Conservation (phyloP, 2,113 vertebrate species). For the Rhadina sibilatrix region DNA sequence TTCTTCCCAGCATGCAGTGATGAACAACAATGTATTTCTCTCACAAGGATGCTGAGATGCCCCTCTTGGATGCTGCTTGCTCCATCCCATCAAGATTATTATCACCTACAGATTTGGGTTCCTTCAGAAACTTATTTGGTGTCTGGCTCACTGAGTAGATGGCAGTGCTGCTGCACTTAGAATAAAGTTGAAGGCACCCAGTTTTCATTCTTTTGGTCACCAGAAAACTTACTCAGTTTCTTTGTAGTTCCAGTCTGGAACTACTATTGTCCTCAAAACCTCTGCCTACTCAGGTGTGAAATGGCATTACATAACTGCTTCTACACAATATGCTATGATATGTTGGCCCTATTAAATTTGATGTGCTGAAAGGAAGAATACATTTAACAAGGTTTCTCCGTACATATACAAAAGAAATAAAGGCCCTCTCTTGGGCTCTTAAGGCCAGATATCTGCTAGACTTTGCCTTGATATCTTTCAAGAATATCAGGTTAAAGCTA, state of each 20-base stretch:
- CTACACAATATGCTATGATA: neutral
- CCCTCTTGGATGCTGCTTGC: neutral
- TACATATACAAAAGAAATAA: neutral
- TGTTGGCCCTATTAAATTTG: neutral
- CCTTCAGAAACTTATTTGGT: neutral
- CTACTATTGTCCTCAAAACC: neutral
- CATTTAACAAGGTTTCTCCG: neutral
- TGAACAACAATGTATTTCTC: fast-evolving
- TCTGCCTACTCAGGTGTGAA: neutral
- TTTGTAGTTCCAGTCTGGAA: neutral
- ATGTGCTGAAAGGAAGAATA: neutral
- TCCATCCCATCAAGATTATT: neutral
- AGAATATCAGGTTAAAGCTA: neutral
- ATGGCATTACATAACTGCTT: neutral
- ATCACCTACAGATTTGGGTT: neutral
- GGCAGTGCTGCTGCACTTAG: neutral
- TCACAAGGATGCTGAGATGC: neutral
- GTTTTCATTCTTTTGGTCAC: neutral
- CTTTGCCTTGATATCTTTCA: neutral
- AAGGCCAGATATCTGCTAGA: neutral
- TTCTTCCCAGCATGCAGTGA: neutral
- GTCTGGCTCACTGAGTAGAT: neutral
- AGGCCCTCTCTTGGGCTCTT: neutral
- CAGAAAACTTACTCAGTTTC: neutral
- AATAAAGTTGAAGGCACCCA: neutral